Conservation (phyloP, 2,888 invertebrate genomes). For the Neoitamus cyanurus region DNA sequence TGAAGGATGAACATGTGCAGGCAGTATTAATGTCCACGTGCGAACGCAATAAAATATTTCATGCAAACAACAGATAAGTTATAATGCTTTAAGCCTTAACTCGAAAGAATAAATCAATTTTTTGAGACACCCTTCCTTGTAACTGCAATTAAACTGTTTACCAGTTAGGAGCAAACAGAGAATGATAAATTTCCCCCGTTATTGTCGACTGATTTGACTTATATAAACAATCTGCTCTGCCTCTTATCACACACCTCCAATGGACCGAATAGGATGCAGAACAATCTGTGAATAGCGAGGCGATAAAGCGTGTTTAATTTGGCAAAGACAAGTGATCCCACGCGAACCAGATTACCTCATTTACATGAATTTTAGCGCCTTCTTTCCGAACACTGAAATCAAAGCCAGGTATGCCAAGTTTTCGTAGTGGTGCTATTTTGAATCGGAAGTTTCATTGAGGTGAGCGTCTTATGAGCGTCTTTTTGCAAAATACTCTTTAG, state of each 20-base stretch:
- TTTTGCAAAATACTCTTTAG: neutral
- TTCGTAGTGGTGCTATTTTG: neutral
- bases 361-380: neutral
- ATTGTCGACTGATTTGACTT: neutral
- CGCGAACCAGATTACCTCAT: neutral
- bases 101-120: slow-evolving; percentile 14
- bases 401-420: neutral
- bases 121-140: slow-evolving; percentile 2
- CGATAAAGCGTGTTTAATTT: neutral
- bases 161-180: neutral
- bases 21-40: neutral
- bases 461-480: neutral
- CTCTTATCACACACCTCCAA: neutral
- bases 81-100: neutral
- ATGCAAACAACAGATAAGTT: neutral
- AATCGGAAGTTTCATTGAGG: neutral
- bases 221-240: neutral
- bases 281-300: neutral
- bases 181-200: neutral
- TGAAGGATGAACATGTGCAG: neutral
- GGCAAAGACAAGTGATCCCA: slow-evolving; percentile 10
- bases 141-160: slow-evolving; percentile 22
- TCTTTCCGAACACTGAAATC: neutral
- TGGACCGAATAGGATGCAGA: neutral
- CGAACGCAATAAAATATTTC: neutral